Evolutionary conservation across 2,797 vertebrate species (phyloP).

Genomic region (Nothura maculosa): DNA sequence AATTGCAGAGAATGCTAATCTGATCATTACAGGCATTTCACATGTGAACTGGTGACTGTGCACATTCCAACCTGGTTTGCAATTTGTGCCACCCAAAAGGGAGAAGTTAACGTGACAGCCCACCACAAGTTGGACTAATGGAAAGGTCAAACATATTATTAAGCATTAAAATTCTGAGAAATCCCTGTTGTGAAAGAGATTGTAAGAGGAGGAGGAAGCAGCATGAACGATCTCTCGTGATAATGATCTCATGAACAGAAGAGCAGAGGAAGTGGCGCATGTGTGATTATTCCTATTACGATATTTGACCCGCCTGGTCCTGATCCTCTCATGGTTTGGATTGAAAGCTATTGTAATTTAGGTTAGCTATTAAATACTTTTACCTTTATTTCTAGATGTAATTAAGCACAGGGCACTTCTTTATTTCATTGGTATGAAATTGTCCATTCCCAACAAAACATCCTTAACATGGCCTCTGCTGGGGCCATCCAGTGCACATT

Average conservation of each 20-base stretch:
- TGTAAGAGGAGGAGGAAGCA: conserved; percentile 78
- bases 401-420: rapidly evolving
- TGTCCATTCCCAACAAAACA: not conserved
- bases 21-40: conserved; percentile 15
- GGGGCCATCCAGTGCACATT: not conserved
- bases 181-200: conserved; percentile 71
- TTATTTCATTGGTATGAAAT: not conserved
- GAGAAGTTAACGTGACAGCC: conserved; percentile 1
- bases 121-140: conserved; percentile 37
- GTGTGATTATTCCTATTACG: conserved; percentile 66
- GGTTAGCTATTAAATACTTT: not conserved
- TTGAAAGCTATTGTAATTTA: conserved; percentile 18
- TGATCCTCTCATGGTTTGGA: conserved; percentile 36
- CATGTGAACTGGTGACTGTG: not conserved
- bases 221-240: conserved; percentile 66
- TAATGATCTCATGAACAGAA: conserved; percentile 76
- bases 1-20: conserved; percentile 31
- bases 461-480: not conserved
- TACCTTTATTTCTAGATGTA: not conserved
- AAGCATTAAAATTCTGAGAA: conserved; percentile 75
- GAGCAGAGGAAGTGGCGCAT: conserved; percentile 76
- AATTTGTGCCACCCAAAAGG: not conserved
- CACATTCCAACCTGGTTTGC: not conserved
- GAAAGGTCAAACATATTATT: conserved; percentile 71
- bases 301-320: conserved; percentile 49